phyloP scores from a whole-genome alignment of 1,140 invertebrate species.

The Drosophila ercepeae region DNA sequence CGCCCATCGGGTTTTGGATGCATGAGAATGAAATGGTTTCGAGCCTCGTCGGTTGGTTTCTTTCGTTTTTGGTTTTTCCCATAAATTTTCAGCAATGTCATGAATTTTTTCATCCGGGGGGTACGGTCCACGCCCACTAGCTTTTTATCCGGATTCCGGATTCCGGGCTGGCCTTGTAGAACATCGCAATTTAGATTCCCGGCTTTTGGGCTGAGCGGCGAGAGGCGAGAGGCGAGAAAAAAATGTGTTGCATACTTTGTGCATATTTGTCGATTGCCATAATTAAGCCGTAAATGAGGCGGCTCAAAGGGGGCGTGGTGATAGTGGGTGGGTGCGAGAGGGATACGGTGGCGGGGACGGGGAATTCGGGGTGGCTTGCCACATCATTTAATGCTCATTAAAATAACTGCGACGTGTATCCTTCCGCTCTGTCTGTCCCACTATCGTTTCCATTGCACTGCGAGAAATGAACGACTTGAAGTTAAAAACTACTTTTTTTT shows the following conservation, averaged over 20 bases:
- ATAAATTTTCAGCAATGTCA: constrained; percentile 74
- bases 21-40: constrained; percentile 35
- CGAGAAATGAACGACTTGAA: neutral
- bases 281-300: constrained; percentile 77
- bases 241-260: constrained; percentile 64
- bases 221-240: neutral
- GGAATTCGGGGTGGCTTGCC: constrained; percentile 49
- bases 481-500: too few relatives aligned
- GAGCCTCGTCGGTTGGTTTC: constrained; percentile 9
- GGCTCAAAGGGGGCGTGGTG: neutral
- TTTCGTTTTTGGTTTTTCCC: constrained; percentile 19
- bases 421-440: constrained; percentile 49
- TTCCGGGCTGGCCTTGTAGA: constrained; percentile 41
- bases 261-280: constrained; percentile 76
- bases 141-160: neutral
- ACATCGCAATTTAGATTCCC: constrained; percentile 52
- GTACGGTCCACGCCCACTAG: neutral
- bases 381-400: constrained; percentile 81
- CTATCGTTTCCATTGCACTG: constrained; percentile 13
- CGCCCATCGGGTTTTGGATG: constrained; percentile 1
- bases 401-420: constrained; percentile 70
- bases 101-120: constrained; percentile 59
- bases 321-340: neutral
- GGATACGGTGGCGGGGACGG: neutral
- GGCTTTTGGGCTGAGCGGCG: constrained; percentile 2